These are phyloP conservation scores for Chirona hameri DNA, from an alignment of 2,888 invertebrate genomes.

Conservation along the genomic window DNA sequence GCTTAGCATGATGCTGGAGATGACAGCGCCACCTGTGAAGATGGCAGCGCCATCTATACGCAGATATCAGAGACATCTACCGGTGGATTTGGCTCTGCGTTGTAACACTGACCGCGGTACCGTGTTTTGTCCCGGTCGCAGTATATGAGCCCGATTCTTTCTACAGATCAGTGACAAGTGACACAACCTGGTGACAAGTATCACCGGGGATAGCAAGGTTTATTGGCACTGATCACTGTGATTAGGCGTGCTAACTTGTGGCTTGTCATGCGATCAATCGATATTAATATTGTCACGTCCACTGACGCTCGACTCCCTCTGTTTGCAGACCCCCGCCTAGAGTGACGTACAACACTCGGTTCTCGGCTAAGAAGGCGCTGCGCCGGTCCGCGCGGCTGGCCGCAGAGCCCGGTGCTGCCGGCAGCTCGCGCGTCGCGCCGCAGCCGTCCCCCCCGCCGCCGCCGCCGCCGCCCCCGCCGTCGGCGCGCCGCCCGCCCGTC, in stretches of 20 bases:
- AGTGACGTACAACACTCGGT: slow-evolving; percentile 29
- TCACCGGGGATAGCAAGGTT: too few species aligned
- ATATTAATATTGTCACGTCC: too few species aligned
- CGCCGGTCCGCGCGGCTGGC: slow-evolving; percentile 12
- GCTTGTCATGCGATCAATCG: too few species aligned
- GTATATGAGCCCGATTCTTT: too few species aligned
- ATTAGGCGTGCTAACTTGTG: too few species aligned
- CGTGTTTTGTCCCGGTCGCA: neutral
- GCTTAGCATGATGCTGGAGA: neutral
- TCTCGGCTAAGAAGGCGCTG: slow-evolving; percentile 23
- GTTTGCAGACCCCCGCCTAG: slow-evolving; percentile 2
- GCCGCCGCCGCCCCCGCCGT: neutral
- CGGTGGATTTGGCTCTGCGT: neutral
- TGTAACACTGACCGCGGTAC: neutral
- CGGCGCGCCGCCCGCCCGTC: slow-evolving; percentile 6
- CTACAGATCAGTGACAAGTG: too few species aligned
- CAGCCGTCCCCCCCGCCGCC: neutral
- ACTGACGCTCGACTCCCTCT: too few species aligned
- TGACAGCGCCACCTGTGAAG: neutral
- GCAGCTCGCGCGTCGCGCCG: neutral
- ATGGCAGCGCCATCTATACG: neutral
- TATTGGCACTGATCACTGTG: too few species aligned
- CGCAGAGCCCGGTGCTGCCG: neutral
- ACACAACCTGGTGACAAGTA: too few species aligned
- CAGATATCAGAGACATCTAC: neutral